Base-by-base conservation (phyloP, 2,113 vertebrate species). In the Coturnix japonica region DNA sequence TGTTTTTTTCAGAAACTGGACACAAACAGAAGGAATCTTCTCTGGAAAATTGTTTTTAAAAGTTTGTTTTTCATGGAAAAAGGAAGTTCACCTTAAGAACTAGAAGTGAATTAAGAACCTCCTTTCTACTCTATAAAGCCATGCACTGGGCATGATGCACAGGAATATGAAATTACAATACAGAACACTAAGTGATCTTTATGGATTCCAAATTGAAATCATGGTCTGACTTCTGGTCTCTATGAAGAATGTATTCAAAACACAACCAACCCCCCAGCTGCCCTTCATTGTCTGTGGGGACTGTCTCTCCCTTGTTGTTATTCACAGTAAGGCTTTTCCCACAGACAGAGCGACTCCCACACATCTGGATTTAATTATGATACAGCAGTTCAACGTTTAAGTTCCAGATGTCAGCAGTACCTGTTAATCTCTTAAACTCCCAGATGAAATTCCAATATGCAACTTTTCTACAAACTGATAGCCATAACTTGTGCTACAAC, bases 341-440 rank as follows among this genome's bases (percentile, higher is more conserved):
- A 90, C 85, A 92, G 94, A 96, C 92, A 94, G 37, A 95, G 39
- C 0, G 91, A 80, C 92, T 95, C 92, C 76, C 88, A 57, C 54
- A 82, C 89, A 96, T 95, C 90, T 94, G 89, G 91, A 89, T 76
- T 91, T 82, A 84, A 95, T 95, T 90, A 90, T 0, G 16, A 61
- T 23, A 31, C 57, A 89, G 86, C 72, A 85, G 66, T 70, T 85
- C 88, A 94, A 87, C 72, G 82, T 91, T 90, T 88, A 91, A 44
- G 90, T 95, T 87, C 91, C 89, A 95, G 75, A 94, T 92, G 91
- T 89, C 91, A 96, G 43, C 87, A 80, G 81, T 94, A 95, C 95
- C 94, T 93, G 94, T 82, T 94, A 92, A 95, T 94, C 78, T 92
- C 90, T 79, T 90, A 89, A 70, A 92, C 54, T 89, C 71, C 92